Evolutionary conservation across 1,140 invertebrate genomes (phyloP).

Genomic region (Sarcophaga peregrina): DNA sequence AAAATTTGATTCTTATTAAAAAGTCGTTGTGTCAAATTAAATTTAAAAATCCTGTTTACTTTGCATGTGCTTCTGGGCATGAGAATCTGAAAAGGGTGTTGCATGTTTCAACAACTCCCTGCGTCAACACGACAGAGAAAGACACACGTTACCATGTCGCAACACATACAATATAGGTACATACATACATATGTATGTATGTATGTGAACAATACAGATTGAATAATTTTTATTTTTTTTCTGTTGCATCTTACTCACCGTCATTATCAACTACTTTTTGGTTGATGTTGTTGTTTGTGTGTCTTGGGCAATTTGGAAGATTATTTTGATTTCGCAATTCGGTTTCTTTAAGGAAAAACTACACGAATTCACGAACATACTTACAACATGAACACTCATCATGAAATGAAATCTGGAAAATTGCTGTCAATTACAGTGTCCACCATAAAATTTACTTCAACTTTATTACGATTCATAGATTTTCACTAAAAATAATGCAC

Average conservation of each 20-base stretch:
- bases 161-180: not conserved
- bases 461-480: too few species aligned
- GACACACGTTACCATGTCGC: conserved; percentile 15
- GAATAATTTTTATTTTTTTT: conserved; percentile 3
- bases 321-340: conserved; percentile 29
- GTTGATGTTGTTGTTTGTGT: not conserved
- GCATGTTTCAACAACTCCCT: conserved; percentile 41
- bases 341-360: conserved; percentile 36
- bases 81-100: conserved; percentile 33
- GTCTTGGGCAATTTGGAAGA: conserved; percentile 25
- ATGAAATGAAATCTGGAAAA: not conserved
- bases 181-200: too few species aligned
- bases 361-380: conserved; percentile 34
- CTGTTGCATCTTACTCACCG: not conserved
- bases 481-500: too few species aligned
- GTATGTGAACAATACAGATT: not conserved
- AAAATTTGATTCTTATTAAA: conserved; percentile 45
- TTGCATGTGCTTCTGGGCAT: conserved; percentile 31
- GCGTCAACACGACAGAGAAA: not conserved
- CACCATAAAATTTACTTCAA: not conserved
- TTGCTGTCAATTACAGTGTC: not conserved
- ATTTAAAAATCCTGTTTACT: conserved; percentile 46
- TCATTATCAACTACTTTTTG: not conserved
- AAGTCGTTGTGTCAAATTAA: conserved; percentile 47
- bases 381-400: conserved; percentile 31